Conservation (phyloP, 2,797 vertebrate genomes). For the Pseudomugil tenellus region DNA sequence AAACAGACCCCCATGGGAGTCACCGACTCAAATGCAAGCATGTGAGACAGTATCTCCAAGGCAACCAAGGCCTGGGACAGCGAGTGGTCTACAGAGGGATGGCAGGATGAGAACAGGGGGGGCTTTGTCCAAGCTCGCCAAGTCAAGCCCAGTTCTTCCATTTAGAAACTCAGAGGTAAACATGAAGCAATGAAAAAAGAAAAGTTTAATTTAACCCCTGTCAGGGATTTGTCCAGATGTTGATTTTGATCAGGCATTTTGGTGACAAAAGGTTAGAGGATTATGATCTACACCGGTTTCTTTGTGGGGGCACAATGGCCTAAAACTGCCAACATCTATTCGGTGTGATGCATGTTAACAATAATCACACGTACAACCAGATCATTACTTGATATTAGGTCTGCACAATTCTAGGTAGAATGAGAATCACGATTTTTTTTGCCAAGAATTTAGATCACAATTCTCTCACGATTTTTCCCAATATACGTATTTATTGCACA, state of each 20-base stretch:
- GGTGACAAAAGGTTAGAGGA: neutral
- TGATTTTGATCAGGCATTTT: neutral
- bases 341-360: too few relatives aligned
- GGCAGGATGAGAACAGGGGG: conserved; percentile 61
- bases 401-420: too few relatives aligned
- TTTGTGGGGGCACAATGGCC: too few relatives aligned
- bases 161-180: neutral
- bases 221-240: neutral
- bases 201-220: neutral
- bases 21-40: conserved; percentile 61
- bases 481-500: too few relatives aligned
- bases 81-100: conserved; percentile 59
- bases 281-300: too few relatives aligned
- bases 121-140: conserved; percentile 24
- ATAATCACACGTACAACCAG: too few relatives aligned
- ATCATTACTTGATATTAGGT: too few relatives aligned
- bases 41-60: conserved; percentile 59
- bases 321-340: too few relatives aligned
- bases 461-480: too few relatives aligned
- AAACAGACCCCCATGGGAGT: conserved; percentile 40
- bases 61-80: conserved; percentile 82
- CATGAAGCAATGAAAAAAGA: neutral
- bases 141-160: neutral
- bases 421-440: too few relatives aligned
- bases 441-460: too few relatives aligned